A percentile compares a stretch with the other conserved stretches of the same genome.
These are phyloP conservation scores for Macrochelys suwanniensis DNA, from an alignment of 2,797 vertebrate genomes.

Conservation along the genomic window DNA sequence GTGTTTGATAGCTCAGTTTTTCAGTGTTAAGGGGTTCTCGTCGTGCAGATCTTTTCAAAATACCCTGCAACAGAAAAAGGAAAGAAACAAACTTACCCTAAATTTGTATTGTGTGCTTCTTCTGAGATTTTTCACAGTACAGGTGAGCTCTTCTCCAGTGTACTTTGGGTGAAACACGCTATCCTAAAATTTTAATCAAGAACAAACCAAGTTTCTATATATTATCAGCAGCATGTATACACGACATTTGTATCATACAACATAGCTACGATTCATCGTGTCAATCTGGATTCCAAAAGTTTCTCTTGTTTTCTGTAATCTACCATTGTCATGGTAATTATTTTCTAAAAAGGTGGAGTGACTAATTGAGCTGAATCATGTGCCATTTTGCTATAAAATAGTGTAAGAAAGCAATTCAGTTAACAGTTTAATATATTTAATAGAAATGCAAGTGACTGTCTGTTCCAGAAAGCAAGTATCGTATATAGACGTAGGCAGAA, in stretches of 20 bases:
- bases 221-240: not conserved
- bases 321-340: not conserved
- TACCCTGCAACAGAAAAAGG: not conserved
- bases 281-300: not conserved
- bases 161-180: slow-evolving; percentile 96
- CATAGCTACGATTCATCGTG: rapidly evolving
- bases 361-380: not conserved
- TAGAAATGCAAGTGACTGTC: not conserved
- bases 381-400: not conserved
- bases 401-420: rapidly evolving
- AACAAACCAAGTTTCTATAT: not conserved
- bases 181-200: slow-evolving; percentile 85
- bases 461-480: not conserved
- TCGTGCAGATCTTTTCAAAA: not conserved
- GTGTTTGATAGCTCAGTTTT: not conserved
- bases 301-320: not conserved
- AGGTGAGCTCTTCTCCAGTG: slow-evolving; percentile 97
- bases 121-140: slow-evolving; percentile 97
- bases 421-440: not conserved
- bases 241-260: not conserved
- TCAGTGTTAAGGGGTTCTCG: not conserved
- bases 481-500: not conserved
- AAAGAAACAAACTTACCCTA: slow-evolving; percentile 88
- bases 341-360: not conserved
- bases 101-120: slow-evolving; percentile 99